Evolutionary conservation across 2,888 invertebrate genomes (phyloP).

Genomic region (Melitaea athalia): DNA sequence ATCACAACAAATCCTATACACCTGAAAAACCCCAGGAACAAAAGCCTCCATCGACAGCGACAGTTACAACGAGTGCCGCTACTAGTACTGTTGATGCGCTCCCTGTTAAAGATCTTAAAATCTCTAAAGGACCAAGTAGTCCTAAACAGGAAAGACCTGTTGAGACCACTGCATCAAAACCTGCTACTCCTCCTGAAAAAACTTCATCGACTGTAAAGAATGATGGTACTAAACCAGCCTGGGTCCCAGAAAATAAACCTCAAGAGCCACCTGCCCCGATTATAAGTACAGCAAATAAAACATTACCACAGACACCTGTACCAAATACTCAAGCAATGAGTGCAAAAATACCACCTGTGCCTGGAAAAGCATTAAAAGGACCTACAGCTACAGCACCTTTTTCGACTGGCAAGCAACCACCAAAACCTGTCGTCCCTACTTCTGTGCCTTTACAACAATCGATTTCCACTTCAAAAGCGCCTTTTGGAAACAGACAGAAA

Average conservation of each 20-base stretch:
- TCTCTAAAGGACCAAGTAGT: slow-evolving; percentile 63
- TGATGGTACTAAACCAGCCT: slow-evolving; percentile 64
- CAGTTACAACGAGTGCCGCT: slow-evolving; percentile 51
- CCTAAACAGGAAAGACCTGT: slow-evolving; percentile 65
- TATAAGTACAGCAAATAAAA: slow-evolving; percentile 52
- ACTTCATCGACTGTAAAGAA: slow-evolving; percentile 54
- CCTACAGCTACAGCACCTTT: slow-evolving; percentile 76
- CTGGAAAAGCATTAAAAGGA: slow-evolving; percentile 64
- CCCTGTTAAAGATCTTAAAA: slow-evolving; percentile 74
- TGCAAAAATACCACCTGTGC: slow-evolving; percentile 58
- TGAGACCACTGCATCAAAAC: slow-evolving; percentile 52
- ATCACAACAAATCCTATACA: slow-evolving; percentile 56
- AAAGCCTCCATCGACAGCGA: slow-evolving; percentile 51
- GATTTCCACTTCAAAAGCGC: slow-evolving; percentile 70
- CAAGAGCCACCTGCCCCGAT: slow-evolving; percentile 36
- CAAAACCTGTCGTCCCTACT: slow-evolving; percentile 73
- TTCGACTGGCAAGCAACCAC: slow-evolving; percentile 68
- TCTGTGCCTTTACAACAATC: slow-evolving; percentile 73
- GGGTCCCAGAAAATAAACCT: slow-evolving; percentile 59
- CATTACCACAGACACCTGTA: slow-evolving; percentile 54
- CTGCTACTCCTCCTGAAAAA: slow-evolving; percentile 55
- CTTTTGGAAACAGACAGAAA: slow-evolving; percentile 75
- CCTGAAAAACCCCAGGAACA: slow-evolving; percentile 58
- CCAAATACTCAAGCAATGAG: slow-evolving; percentile 51
- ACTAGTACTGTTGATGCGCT: slow-evolving; percentile 60